Percentiles rank a stretch among this genome's conserved stretches.
Conservation (phyloP, 2,113 vertebrate species). For the Notothenia coriiceps region DNA sequence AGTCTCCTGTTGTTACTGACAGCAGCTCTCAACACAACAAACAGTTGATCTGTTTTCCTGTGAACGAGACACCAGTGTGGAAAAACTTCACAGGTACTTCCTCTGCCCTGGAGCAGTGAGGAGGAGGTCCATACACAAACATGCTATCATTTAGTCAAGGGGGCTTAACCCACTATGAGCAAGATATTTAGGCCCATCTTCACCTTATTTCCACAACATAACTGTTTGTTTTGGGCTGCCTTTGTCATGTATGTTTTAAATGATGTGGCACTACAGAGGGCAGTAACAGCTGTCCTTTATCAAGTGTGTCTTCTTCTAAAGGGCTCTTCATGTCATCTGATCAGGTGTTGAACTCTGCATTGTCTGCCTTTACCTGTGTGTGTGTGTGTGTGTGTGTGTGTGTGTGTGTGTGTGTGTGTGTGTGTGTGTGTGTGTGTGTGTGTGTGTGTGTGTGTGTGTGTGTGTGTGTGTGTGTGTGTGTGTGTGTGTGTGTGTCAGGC, state of each 20-base stretch:
- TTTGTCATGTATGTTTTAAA: conserved; percentile 52
- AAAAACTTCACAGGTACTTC: conserved; percentile 67
- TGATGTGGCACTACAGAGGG: conserved; percentile 38
- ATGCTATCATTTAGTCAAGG: conserved; percentile 66
- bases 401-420: no score
- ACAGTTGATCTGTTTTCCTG: conserved; percentile 40
- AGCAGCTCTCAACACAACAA: conserved; percentile 46
- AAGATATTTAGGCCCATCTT: conserved; percentile 33
- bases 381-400: no score
- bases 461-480: conserved; percentile 43
- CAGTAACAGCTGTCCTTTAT: conserved; percentile 40
- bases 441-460: not conserved
- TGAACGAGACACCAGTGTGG: conserved; percentile 60
- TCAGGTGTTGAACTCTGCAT: conserved; percentile 44
- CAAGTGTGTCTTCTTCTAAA: conserved; percentile 63
- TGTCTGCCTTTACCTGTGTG: conserved; percentile 27
- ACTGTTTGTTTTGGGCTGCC: conserved; percentile 53
- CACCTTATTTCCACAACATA: conserved; percentile 61
- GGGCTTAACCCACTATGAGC: conserved; percentile 56
- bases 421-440: not conserved
- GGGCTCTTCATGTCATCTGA: conserved; percentile 49
- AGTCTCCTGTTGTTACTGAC: conserved; percentile 30
- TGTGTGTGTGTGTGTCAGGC: conserved; percentile 85
- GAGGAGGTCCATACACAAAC: conserved; percentile 61
- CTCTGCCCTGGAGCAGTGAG: conserved; percentile 48